Evolutionary conservation across 2,888 invertebrate genomes (phyloP).

Genomic region (Lasioglossum pauxillum): DNA sequence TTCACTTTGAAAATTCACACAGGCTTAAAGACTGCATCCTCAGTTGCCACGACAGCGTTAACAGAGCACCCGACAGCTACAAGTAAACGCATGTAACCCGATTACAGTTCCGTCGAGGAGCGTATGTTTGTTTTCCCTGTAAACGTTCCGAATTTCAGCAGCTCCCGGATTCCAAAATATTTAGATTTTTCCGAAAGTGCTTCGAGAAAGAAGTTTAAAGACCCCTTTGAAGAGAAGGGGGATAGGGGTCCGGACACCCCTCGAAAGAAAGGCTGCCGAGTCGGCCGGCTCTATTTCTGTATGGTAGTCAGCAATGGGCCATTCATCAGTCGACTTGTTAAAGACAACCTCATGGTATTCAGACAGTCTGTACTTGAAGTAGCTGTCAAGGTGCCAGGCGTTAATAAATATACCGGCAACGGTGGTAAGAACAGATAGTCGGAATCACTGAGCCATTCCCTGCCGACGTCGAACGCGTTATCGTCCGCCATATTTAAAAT

Average conservation of each 20-base stretch:
- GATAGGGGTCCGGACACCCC: not conserved
- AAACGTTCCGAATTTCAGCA: not conserved
- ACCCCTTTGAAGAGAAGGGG: not conserved
- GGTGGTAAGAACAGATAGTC: slow-evolving; percentile 61
- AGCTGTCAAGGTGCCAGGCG: slow-evolving; percentile 79
- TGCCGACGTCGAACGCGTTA: slow-evolving; percentile 48
- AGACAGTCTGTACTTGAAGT: slow-evolving; percentile 69
- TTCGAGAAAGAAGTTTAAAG: not conserved
- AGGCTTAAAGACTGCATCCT: not conserved
- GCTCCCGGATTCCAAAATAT: slow-evolving; percentile 26
- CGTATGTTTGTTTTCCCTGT: slow-evolving; percentile 27
- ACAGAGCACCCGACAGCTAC: not conserved
- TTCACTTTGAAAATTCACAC: not conserved
- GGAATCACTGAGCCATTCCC: slow-evolving; percentile 60
- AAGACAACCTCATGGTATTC: slow-evolving; percentile 76
- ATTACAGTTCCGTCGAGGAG: not conserved
- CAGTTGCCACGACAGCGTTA: not conserved
- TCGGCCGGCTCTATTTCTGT: slow-evolving; percentile 72
- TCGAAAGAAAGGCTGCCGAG: slow-evolving; percentile 40
- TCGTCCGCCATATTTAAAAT: slow-evolving; percentile 48
- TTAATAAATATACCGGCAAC: slow-evolving; percentile 79
- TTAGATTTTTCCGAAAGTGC: slow-evolving; percentile 13
- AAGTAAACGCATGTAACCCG: not conserved
- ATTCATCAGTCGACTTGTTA: slow-evolving; percentile 79
- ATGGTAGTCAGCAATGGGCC: slow-evolving; percentile 68